A percentile compares a stretch with the other conserved stretches of the same genome.
phyloP scores from a whole-genome alignment of 2,888 invertebrate genomes.

The Leptothorax acervorum region DNA sequence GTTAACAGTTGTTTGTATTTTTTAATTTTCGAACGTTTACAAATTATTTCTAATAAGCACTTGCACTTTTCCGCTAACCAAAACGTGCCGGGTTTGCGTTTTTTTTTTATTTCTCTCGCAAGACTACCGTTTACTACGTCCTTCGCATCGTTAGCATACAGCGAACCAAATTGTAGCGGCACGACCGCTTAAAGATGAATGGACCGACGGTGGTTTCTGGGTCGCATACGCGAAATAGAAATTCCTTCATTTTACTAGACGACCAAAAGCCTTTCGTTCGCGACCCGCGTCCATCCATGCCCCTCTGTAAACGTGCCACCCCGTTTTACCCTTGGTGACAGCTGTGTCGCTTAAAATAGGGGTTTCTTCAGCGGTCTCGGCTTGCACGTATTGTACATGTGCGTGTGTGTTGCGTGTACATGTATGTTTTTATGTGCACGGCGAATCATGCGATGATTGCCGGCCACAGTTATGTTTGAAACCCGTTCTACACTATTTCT shows the following conservation, averaged over 20 bases:
- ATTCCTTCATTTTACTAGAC: constrained; percentile 61
- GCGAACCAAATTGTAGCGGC: constrained; percentile 5
- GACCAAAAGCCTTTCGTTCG: constrained; percentile 62
- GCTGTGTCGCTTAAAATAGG: constrained; percentile 75
- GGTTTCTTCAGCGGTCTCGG: constrained; percentile 52
- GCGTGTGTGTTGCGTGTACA: constrained; percentile 14
- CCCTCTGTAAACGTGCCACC: constrained; percentile 64
- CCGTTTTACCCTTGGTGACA: constrained; percentile 62
- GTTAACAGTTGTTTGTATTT: background rate
- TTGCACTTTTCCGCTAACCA: background rate
- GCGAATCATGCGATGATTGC: constrained; percentile 59
- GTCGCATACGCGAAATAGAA: constrained; percentile 40
- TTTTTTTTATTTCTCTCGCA: background rate
- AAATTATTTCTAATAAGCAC: background rate
- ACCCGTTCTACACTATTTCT: background rate
- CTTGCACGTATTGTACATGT: background rate
- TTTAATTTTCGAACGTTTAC: background rate
- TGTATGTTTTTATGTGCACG: constrained; percentile 55
- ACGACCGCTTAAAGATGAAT: constrained; percentile 25
- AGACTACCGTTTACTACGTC: background rate
- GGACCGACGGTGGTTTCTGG: constrained; percentile 18
- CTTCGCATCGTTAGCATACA: constrained; percentile 2
- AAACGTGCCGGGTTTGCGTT: background rate
- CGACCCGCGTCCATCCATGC: constrained; percentile 55
- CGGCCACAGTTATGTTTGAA: background rate